Conservation (phyloP, 1,140 invertebrate species). For the Palaemon carinicauda region DNA sequence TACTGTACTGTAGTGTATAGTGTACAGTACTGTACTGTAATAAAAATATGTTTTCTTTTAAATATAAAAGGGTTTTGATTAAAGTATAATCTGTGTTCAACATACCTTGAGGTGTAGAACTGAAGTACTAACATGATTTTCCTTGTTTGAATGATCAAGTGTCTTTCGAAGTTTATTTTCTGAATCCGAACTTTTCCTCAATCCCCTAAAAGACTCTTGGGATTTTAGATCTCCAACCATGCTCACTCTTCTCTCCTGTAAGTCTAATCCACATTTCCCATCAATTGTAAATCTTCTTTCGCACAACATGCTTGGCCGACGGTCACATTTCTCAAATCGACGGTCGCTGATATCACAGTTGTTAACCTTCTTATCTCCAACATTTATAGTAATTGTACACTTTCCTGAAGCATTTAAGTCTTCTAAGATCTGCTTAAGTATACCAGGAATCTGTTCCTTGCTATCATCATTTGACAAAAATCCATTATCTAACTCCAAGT, state of each 20-base stretch:
- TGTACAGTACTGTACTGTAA: too few species aligned
- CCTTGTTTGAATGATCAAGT: neutral
- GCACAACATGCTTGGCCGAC: constrained; percentile 27
- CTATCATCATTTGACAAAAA: constrained; percentile 56
- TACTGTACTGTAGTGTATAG: too few species aligned
- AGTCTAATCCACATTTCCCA: neutral
- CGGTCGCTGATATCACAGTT: neutral
- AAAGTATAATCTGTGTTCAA: too few species aligned
- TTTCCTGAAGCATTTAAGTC: constrained; percentile 42
- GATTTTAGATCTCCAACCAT: constrained; percentile 9
- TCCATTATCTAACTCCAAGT: constrained; percentile 63
- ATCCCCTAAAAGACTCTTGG: constrained; percentile 4
- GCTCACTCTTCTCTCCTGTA: constrained; percentile 34
- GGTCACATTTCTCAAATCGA: constrained; percentile 16
- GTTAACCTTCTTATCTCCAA: constrained; percentile 15
- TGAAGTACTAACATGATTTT: neutral
- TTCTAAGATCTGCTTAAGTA: constrained; percentile 50
- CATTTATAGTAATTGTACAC: constrained; percentile 39
- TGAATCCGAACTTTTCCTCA: constrained; percentile 6
- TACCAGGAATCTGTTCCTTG: constrained; percentile 38
- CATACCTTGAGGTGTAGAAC: constrained; percentile 47
- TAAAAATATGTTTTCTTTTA: neutral
- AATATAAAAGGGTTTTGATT: neutral
- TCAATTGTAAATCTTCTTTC: constrained; percentile 23
- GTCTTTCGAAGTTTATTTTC: constrained; percentile 12